A percentile compares a stretch with the other conserved stretches of the same genome.
phyloP scores from a whole-genome alignment of 2,888 invertebrate genomes.

The Campoplex capitator region DNA sequence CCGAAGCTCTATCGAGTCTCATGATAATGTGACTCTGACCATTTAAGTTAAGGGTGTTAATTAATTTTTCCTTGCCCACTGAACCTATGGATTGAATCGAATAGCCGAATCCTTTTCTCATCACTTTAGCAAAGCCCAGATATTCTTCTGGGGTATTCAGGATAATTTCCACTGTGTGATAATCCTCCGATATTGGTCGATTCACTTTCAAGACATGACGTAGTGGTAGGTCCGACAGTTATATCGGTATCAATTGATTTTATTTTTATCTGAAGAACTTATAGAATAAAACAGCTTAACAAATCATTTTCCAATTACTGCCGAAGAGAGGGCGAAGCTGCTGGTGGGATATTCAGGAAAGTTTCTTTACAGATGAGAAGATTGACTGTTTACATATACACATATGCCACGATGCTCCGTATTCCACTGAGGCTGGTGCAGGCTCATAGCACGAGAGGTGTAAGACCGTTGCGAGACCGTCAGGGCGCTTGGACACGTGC shows the following conservation, averaged over 20 bases:
- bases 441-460: conserved; percentile 33
- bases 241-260: conserved; percentile 14
- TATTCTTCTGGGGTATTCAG: neutral
- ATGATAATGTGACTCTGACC: neutral
- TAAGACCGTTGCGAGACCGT: conserved; percentile 32
- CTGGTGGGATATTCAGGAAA: conserved; percentile 11
- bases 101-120: neutral
- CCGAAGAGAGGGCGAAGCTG: neutral
- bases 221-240: neutral
- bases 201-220: neutral
- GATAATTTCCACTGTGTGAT: neutral
- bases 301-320: conserved; percentile 60
- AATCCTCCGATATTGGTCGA: neutral
- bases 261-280: conserved; percentile 3
- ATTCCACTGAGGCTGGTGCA: conserved; percentile 12
- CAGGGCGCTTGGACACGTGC: conserved; percentile 29
- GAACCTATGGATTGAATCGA: neutral
- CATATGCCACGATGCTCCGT: neutral
- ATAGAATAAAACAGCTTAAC: conserved; percentile 59
- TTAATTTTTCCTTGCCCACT: neutral
- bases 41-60: neutral
- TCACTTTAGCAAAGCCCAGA: neutral
- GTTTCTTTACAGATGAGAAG: conserved; percentile 15
- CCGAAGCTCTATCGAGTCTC: no score
- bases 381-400: conserved; percentile 22